Percentiles rank a stretch among this genome's conserved stretches.
Evolutionary conservation across 2,113 vertebrate genomes (phyloP).

Genomic region (Plestiodon gilberti): DNA sequence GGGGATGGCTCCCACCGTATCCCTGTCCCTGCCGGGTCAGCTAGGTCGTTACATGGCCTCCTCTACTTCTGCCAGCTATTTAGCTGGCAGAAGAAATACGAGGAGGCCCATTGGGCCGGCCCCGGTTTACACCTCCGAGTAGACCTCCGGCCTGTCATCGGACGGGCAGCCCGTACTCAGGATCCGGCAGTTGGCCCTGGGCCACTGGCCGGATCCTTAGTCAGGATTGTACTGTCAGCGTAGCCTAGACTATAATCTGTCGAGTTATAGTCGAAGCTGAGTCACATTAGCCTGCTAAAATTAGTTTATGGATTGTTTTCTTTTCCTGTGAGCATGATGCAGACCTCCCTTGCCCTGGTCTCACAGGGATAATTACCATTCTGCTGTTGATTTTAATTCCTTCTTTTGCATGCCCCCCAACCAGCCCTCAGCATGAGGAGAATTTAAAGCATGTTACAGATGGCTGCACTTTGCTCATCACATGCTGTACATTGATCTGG

Average conservation of each 20-base stretch:
- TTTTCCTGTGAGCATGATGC: not conserved
- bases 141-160: too few species aligned
- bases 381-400: not conserved
- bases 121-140: too few species aligned
- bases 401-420: not conserved
- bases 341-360: not conserved
- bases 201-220: too few species aligned
- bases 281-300: not conserved
- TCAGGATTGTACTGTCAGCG: too few species aligned
- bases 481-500: not conserved
- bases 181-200: too few species aligned
- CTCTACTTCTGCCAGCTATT: too few species aligned
- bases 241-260: not conserved
- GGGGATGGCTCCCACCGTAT: too few species aligned
- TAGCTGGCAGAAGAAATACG: too few species aligned
- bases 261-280: not conserved
- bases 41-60: too few species aligned
- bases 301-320: not conserved
- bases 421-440: not conserved
- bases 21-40: too few species aligned
- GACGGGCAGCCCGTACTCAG: too few species aligned
- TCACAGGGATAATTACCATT: not conserved
- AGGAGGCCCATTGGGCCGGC: too few species aligned
- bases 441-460: slow-evolving; percentile 11
- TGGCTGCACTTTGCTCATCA: not conserved